Conservation (phyloP, 2,113 vertebrate species). For the Platichthys flesus region DNA sequence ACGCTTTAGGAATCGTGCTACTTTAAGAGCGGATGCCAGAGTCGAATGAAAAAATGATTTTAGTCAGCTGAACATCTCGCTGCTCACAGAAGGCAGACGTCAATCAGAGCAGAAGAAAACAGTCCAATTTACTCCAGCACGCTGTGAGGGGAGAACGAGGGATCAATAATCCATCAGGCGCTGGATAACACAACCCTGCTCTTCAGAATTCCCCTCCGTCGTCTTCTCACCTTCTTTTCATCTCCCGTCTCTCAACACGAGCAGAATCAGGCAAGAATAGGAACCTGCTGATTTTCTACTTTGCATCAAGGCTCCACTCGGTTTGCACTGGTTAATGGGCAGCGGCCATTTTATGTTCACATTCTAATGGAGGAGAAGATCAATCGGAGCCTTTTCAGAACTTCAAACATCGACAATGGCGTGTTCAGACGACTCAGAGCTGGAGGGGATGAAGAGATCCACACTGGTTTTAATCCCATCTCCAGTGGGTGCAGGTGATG, state of each 20-base stretch:
- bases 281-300: slow-evolving; percentile 19
- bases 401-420: neutral
- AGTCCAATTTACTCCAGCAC: slow-evolving; percentile 58
- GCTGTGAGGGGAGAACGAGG: slow-evolving; percentile 21
- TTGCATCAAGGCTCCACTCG: neutral
- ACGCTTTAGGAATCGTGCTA: slow-evolving; percentile 14
- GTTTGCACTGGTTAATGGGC: neutral
- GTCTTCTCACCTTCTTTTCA: neutral
- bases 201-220: slow-evolving; percentile 10
- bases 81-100: slow-evolving; percentile 37
- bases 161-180: slow-evolving; percentile 63
- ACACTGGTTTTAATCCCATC: slow-evolving; percentile 15
- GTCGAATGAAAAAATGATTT: slow-evolving; percentile 13
- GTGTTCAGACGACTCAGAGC: slow-evolving; percentile 1
- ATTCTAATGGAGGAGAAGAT: neutral
- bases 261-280: neutral
- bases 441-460: slow-evolving; percentile 10
- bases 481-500: slow-evolving; percentile 14
- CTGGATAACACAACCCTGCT: slow-evolving; percentile 42
- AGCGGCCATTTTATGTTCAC: slow-evolving; percentile 5
- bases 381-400: slow-evolving; percentile 12
- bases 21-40: neutral
- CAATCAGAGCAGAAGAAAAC: slow-evolving; percentile 65
- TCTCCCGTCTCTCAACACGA: slow-evolving; percentile 13
- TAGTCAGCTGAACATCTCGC: neutral